Evolutionary conservation across 1,140 invertebrate species (phyloP), one percentile per base, ranked within the genome.

Genomic region (Microvelia longipes): DNA sequence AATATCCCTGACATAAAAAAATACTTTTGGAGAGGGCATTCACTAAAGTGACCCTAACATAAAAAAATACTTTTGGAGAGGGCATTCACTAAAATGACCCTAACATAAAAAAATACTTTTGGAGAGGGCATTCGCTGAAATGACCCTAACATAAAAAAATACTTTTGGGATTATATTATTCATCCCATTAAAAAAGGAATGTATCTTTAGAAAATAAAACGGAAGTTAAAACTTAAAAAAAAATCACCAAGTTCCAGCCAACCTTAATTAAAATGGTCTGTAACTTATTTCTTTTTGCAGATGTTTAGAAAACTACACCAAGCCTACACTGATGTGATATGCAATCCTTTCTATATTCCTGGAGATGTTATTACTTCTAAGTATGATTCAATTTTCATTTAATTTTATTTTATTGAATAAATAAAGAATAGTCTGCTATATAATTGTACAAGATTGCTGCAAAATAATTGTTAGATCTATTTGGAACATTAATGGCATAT

Each of bases 311-410:
- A 92, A 80, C 82, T 98, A 28, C 95, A 98, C 79, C 85, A 87
- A 67, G 86, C 92, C 15, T 98, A 96, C 80, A 90, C 91, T 1
- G 93, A 97, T 80, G 88, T 93, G 75, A 86, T 97, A 24, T 95
- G 92, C 76, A 96, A 96, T 85, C 94, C 94, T 66, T 98, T 98
- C 80, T 94, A 96, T 79, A 86, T 90, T 77, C 93, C 94, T 64
- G 91, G 91, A 26, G 89, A 93, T 75, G 83, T 85, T 73, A 90
- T 96, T 65, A 85, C 81, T 61, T 94, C 91, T 2, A 87, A 85
- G 91, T 93, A 84, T 85, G 84, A 80, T 70, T 29, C 66, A 28
- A 70, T 29, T 2, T 24, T 67, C 11, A 26, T 67, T 67, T 14
- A 13, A 11, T 5, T 50, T 5, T 50, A 50, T 50, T 19, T 19